Conservation (phyloP, 2,888 invertebrate species). For the Mythimna ferrago region DNA sequence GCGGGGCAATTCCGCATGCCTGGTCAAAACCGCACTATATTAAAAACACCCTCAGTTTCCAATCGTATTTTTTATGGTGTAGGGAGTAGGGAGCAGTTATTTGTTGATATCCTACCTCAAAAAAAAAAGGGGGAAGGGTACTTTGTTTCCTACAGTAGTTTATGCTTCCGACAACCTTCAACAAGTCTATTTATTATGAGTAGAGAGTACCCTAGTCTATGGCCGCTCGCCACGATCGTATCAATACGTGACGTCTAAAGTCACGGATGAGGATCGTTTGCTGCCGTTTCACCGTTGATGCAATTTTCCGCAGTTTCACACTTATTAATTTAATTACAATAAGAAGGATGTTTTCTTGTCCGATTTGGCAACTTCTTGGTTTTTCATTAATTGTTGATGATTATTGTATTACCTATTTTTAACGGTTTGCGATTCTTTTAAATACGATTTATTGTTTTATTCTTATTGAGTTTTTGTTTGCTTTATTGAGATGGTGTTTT, state of each 20-base stretch:
- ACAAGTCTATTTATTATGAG: constrained; percentile 9
- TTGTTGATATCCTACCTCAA: no score
- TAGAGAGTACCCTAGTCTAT: not conserved
- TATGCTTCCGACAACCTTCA: not conserved
- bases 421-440: constrained; percentile 1
- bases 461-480: not conserved
- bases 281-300: constrained; percentile 50
- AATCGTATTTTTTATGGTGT: not conserved
- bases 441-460: not conserved
- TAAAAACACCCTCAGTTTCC: no score
- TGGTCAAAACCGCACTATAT: no score
- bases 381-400: not conserved
- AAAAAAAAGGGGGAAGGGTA: no score
- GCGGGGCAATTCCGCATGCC: no score
- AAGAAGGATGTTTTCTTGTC: constrained; percentile 35
- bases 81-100: no score
- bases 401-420: not conserved
- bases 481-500: no score
- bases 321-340: constrained; percentile 40
- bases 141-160: no score
- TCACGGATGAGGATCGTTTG: constrained; percentile 57
- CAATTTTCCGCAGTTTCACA: constrained; percentile 56
- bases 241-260: constrained; percentile 48
- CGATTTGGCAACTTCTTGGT: constrained; percentile 30
- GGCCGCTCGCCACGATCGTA: constrained; percentile 16